Conservation (phyloP, 2,113 vertebrate species). For the Sphaerodactylus townsendi region DNA sequence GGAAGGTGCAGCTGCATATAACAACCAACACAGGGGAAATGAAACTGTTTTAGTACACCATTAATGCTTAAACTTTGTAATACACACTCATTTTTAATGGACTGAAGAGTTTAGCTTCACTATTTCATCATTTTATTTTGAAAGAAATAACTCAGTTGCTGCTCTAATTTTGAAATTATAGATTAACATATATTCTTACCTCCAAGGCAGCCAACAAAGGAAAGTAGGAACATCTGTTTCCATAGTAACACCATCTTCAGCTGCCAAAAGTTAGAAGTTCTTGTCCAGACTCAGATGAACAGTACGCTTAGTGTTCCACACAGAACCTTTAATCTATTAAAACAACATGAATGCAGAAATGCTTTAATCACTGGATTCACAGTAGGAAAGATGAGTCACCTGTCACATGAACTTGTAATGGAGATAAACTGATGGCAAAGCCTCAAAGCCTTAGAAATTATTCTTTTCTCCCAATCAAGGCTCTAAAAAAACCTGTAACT, state of each 20-base stretch:
- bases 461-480: not conserved
- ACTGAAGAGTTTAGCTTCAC: not conserved
- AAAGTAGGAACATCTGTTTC: constrained; percentile 90
- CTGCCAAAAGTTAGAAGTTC: constrained; percentile 74
- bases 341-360: constrained; percentile 43
- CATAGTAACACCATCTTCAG: constrained; percentile 94
- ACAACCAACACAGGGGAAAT: not conserved
- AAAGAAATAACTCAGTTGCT: not conserved
- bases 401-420: constrained; percentile 4
- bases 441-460: constrained; percentile 2
- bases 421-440: not conserved
- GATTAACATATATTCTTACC: constrained; percentile 77
- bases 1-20: rapidly evolving
- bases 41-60: not conserved
- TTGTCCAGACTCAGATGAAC: constrained; percentile 78
- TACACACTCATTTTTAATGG: not conserved
- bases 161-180: constrained; percentile 18
- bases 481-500: rapidly evolving
- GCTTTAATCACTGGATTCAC: not conserved
- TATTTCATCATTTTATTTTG: not conserved
- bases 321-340: constrained; percentile 84
- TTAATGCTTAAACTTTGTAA: not conserved
- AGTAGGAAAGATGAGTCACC: not conserved
- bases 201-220: constrained; percentile 88
- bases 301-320: constrained; percentile 74